Base-by-base conservation (phyloP, 2,797 vertebrate species). In the Helostoma temminkii region DNA sequence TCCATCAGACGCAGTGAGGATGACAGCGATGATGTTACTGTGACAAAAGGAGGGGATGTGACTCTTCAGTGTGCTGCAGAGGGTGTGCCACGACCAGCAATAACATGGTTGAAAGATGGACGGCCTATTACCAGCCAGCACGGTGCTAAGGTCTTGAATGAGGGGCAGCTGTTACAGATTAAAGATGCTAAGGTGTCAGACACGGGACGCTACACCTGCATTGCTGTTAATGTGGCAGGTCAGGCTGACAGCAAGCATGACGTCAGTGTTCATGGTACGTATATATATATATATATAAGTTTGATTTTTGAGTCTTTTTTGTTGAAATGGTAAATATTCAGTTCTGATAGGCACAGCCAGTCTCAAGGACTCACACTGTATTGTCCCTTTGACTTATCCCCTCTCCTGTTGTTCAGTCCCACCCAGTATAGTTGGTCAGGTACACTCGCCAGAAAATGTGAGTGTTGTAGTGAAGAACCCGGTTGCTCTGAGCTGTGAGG, bases 91-190 rank as follows among this genome's bases (percentile, higher is more conserved):
- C 92, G 85, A 1, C 98, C 98, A 0, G 84, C 93, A 0, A 41
- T 99, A 69, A 93, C 89, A 0, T 99, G 98, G 98, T 90, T 97
- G 86, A 98, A 97, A 82, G 98, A 99, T 0, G 97, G 97, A 0
- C 93, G 47, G n/a, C 94, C 93, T 0, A 75, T 98, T 76, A 68
- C 66, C 2, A 78, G 82, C 2, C 92, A 86, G 19, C 86, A 78
- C 1, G 93, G 90, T 1, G 47, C 91, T 1, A 89, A 63, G 2
- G 83, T 97, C 67, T 83, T 95, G 60, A 93, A 88, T 0, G 94
- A 95, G 2, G 96, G 96, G 1, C 89, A 52, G 12, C 62, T 93
- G 24, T 86, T 99, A 72, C 94, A 91, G 49, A 91, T 99, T 78
- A 93, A 91, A 77, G 94, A 90, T 0, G 78, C 92, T 26, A 94